Evolutionary conservation across 2,888 invertebrate genomes (phyloP), one percentile per base, ranked within the genome.

Genomic region (Drosophila bunnanda): DNA sequence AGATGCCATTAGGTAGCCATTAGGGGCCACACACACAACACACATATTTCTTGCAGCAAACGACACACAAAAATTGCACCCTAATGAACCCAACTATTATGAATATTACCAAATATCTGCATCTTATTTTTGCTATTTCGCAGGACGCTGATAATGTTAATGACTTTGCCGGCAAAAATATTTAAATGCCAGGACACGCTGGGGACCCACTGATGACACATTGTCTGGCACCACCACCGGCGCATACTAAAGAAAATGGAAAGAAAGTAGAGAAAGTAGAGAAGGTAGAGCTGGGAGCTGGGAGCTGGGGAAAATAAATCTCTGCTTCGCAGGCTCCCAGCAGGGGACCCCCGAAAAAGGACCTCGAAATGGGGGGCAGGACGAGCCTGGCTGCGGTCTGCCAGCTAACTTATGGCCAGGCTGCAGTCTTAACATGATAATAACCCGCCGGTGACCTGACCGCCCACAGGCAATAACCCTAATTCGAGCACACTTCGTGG

Each of bases 1-100:
- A 54, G 55, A 56, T 30, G 39, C 82, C 88, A 81, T 81, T 87
- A 82, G 82, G 76, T 71, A 57, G 66, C 79, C 84, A 81, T 81
- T 81, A 83, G 43, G 79, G 10, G 32, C 32, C 32, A 32, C 52
- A 75, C 80, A 74, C 7, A 58, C 56, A 57, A 22, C 20, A 48
- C 25, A 30, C 54, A 80, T 67, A 69, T 72, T 67, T 78, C 56
- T 79, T 65, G 43, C 52, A 65, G 32, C 62, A 88, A 83, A 83
- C 75, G 85, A 73, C 82, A 68, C 38, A 41, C 41, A 38, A 38
- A 78, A 88, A 83, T 83, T 75, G 64, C 77, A 67, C 64, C 79
- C 62, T 84, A 86, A 83, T 88, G 87, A 86, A 77, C 54, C 54
- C 44, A 44, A 50, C 39, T 39, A 34, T 69, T 69, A 69, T 17